phyloP scores from a whole-genome alignment of 2,888 invertebrate species.

The Caenorhabditis sp. region DNA sequence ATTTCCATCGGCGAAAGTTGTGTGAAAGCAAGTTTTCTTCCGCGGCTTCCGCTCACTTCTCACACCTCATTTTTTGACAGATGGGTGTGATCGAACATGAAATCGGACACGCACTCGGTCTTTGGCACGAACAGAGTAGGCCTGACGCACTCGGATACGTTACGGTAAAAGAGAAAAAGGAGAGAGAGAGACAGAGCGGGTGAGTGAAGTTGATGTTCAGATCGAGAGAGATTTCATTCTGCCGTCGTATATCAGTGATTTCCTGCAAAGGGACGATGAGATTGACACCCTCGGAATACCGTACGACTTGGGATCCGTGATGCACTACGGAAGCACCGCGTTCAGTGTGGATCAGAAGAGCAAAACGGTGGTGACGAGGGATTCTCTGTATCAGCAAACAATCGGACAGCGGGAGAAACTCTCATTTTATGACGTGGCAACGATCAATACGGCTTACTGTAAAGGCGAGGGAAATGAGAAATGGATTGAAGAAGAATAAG shows the following conservation, averaged over 20 bases:
- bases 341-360: conserved; percentile 76
- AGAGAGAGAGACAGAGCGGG: neutral
- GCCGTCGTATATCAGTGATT: conserved; percentile 75
- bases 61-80: conserved; percentile 60
- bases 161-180: conserved; percentile 32
- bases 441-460: conserved; percentile 78
- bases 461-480: conserved; percentile 55
- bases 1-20: conserved; percentile 78
- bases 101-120: conserved; percentile 76
- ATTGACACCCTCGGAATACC: conserved; percentile 70
- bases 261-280: conserved; percentile 68
- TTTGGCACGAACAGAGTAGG: conserved; percentile 79
- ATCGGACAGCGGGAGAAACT: conserved; percentile 78
- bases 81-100: conserved; percentile 78
- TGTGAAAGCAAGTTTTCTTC: conserved; percentile 67
- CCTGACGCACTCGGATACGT: conserved; percentile 74
- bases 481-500: neutral
- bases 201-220: conserved; percentile 48
- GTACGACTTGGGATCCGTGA: conserved; percentile 76
- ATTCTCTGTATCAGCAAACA: conserved; percentile 75
- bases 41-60: neutral
- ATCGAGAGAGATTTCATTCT: conserved; percentile 71
- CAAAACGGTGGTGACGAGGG: conserved; percentile 75
- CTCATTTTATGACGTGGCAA: conserved; percentile 75
- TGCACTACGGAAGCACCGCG: conserved; percentile 79